A percentile compares a stretch with the other conserved stretches of the same genome.
Evolutionary conservation across 2,888 invertebrate genomes (phyloP).

Genomic region (Polyommatus icarus): DNA sequence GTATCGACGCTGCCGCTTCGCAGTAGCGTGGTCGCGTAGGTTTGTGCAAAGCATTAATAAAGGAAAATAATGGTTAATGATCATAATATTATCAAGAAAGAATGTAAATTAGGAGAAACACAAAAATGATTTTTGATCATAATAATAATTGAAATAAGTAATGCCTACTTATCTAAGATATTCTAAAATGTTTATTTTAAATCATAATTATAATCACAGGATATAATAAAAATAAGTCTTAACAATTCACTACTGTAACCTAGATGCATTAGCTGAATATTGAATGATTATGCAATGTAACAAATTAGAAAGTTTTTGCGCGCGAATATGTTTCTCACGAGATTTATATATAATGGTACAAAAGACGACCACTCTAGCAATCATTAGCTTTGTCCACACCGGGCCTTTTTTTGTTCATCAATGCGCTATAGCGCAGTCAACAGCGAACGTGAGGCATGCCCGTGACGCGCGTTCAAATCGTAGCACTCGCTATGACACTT

Average conservation of each 20-base stretch:
- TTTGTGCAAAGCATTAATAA: too few species aligned
- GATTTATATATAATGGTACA: not conserved
- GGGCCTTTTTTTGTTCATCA: too few species aligned
- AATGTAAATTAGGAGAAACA: not conserved
- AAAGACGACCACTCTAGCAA: not conserved
- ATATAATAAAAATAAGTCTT: slow-evolving; percentile 10
- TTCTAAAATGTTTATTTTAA: not conserved
- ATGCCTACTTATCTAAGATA: not conserved
- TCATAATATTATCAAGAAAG: not conserved
- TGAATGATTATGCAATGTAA: slow-evolving; percentile 19
- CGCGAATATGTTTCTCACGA: slow-evolving; percentile 1
- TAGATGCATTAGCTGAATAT: slow-evolving; percentile 24
- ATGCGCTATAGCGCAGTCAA: too few species aligned
- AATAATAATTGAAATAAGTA: too few species aligned
- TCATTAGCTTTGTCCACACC: too few species aligned
- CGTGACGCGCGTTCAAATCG: too few species aligned
- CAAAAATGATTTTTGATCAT: too few species aligned
- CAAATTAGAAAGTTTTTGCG: slow-evolving; percentile 29
- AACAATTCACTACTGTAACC: slow-evolving; percentile 9
- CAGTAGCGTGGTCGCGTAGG: too few species aligned
- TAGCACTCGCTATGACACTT: too few species aligned
- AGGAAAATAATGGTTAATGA: not conserved
- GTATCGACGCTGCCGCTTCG: too few species aligned
- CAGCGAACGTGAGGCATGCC: too few species aligned
- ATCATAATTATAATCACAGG: not conserved